Conservation (phyloP, 2,797 vertebrate genomes). For the Microtus agrestis region DNA sequence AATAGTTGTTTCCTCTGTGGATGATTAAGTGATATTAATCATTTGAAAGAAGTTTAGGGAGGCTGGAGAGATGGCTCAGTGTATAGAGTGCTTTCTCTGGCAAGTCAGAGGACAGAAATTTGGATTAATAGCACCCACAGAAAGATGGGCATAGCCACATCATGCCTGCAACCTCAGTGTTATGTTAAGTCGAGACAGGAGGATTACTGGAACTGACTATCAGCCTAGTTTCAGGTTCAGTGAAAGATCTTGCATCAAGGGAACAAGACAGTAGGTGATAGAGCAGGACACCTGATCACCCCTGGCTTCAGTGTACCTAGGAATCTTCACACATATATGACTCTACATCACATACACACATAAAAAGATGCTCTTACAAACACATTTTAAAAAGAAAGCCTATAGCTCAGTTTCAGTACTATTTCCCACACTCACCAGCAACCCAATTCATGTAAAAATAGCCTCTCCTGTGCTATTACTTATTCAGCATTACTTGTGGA, state of each 20-base stretch:
- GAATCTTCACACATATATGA: background rate
- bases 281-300: background rate
- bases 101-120: background rate
- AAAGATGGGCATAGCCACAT: background rate
- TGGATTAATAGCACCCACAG: background rate
- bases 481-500: constrained; percentile 41
- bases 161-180: background rate
- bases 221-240: background rate
- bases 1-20: background rate
- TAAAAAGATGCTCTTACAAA: background rate
- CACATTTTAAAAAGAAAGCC: background rate
- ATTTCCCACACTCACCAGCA: background rate
- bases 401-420: background rate
- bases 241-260: background rate
- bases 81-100: background rate
- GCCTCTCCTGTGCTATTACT: background rate
- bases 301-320: background rate
- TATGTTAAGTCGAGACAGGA: background rate
- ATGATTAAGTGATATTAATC: constrained; percentile 12
- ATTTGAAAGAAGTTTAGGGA: background rate
- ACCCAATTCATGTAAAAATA: background rate
- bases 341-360: background rate
- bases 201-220: background rate
- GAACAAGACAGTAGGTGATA: background rate
- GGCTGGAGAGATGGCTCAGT: background rate